Conservation (phyloP, 2,113 vertebrate genomes). For the Okapia johnstoni region DNA sequence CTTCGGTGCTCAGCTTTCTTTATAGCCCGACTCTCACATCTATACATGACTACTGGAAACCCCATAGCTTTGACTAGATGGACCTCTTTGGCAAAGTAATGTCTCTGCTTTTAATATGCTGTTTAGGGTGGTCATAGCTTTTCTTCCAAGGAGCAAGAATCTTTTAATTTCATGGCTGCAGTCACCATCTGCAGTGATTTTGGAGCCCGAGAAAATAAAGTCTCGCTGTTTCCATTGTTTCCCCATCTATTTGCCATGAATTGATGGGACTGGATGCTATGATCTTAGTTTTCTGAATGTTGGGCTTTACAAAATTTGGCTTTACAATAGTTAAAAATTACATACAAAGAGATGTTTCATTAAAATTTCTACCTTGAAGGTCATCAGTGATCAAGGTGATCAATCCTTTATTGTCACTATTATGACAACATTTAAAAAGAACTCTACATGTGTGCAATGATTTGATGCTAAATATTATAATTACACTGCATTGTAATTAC, state of each 20-base stretch:
- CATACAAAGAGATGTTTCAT: background rate
- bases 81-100: background rate
- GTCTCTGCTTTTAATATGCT: background rate
- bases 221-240: background rate
- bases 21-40: background rate
- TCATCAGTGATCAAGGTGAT: background rate
- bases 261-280: background rate
- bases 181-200: background rate
- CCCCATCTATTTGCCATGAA: background rate
- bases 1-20: background rate
- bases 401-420: background rate
- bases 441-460: background rate
- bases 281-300: background rate
- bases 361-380: background rate
- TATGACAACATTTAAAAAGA: background rate
- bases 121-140: background rate
- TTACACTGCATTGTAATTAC: background rate
- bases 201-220: background rate
- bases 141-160: background rate
- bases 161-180: background rate
- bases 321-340: background rate
- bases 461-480: background rate
- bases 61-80: background rate
- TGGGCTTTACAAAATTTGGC: background rate
- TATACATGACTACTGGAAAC: background rate